phyloP scores from a whole-genome alignment of 2,888 invertebrate species.

The Drosophila longiperda region DNA sequence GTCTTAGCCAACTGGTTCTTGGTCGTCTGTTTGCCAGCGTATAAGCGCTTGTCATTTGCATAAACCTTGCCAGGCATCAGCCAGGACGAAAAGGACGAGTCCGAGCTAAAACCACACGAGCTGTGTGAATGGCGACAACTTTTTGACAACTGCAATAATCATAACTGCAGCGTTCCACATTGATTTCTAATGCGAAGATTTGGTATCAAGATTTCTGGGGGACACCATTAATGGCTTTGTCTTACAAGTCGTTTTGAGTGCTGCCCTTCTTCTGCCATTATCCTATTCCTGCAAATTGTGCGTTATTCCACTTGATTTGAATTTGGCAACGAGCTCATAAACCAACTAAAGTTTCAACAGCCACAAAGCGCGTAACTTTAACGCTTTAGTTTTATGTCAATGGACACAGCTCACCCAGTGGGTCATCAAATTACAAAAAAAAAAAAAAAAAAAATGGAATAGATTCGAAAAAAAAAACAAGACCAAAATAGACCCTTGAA shows the following conservation, averaged over 20 bases:
- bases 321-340: slow-evolving; percentile 58
- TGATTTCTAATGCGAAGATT: slow-evolving; percentile 74
- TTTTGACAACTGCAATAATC: slow-evolving; percentile 78
- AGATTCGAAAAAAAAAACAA: background rate
- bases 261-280: background rate
- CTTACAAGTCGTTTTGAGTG: slow-evolving; percentile 61
- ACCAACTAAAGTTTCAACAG: slow-evolving; percentile 57
- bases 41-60: slow-evolving; percentile 70
- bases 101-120: slow-evolving; percentile 2
- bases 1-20: slow-evolving; percentile 5
- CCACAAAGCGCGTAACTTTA: slow-evolving; percentile 37
- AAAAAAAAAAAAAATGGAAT: background rate
- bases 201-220: slow-evolving; percentile 52
- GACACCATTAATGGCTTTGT: slow-evolving; percentile 72
- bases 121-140: slow-evolving; percentile 45
- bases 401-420: slow-evolving; percentile 47
- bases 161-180: slow-evolving; percentile 74
- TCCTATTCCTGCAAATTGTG: slow-evolving; percentile 20
- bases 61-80: slow-evolving; percentile 61
- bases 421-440: slow-evolving; percentile 52
- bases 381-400: slow-evolving; percentile 67
- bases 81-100: slow-evolving; percentile 17
- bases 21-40: slow-evolving; percentile 69
- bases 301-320: slow-evolving; percentile 71
- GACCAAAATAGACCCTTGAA: slow-evolving; percentile 34